These are phyloP conservation scores for Dascyllus trimaculatus DNA, from an alignment of 2,113 vertebrate species.

Conservation along the genomic window DNA sequence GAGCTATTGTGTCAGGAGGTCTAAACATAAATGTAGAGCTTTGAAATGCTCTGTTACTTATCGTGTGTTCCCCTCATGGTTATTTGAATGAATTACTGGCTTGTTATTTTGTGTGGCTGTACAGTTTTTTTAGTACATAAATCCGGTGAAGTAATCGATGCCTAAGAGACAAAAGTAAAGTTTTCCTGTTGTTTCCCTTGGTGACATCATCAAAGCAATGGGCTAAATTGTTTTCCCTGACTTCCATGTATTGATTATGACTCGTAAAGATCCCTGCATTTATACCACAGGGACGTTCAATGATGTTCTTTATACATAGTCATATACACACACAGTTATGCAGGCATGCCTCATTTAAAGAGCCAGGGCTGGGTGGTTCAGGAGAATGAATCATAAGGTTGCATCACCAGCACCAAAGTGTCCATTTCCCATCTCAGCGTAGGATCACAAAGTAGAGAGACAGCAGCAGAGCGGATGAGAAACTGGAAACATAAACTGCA, in stretches of 20 bases:
- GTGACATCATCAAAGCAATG: conserved; percentile 77
- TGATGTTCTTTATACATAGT: conserved; percentile 62
- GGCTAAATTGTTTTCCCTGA: conserved; percentile 70
- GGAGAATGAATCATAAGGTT: conserved; percentile 55
- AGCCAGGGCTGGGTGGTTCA: conserved; percentile 63
- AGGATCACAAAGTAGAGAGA: conserved; percentile 85
- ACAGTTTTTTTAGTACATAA: conserved; percentile 50
- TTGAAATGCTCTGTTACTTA: conserved; percentile 35
- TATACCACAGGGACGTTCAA: conserved; percentile 50
- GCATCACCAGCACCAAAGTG: conserved; percentile 40
- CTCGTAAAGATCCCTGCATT: conserved; percentile 51
- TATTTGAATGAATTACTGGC: conserved; percentile 44
- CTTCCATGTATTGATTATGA: conserved; percentile 63
- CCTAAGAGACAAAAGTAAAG: conserved; percentile 48
- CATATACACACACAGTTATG: conserved; percentile 57
- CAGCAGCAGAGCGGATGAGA: conserved; percentile 82
- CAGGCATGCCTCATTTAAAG: conserved; percentile 64
- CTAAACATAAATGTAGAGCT: conserved; percentile 36
- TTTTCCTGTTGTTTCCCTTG: conserved; percentile 67
- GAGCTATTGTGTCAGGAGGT: conserved; percentile 26
- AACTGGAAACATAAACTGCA: conserved; percentile 45
- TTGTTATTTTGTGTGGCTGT: conserved; percentile 59
- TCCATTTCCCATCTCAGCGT: conserved; percentile 84
- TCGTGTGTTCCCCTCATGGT: conserved; percentile 7
- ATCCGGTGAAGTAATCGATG: conserved; percentile 38